Evolutionary conservation across 2,797 vertebrate species (phyloP), one percentile per base, ranked within the genome.

Genomic region (Manis pentadactyla): DNA sequence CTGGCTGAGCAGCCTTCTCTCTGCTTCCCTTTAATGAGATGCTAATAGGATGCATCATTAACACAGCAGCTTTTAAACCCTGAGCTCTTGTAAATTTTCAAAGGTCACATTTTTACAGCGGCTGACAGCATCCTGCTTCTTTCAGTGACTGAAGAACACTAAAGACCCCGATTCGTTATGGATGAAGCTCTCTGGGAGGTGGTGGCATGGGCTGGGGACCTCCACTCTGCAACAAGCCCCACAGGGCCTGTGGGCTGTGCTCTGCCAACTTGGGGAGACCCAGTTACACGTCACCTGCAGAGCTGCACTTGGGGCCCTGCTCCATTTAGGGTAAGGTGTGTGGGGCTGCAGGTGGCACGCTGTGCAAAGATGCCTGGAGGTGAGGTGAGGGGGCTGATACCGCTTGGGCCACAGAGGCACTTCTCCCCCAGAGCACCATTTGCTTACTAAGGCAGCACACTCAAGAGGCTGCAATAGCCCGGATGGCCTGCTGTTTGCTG

Each of bases 21-120:
- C 53, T 5, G 57, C 94, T 96, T 97, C 97, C 95, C 94, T 97
- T 97, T 96, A 98, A 95, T 98, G 97, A 98, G 96, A 98, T 98
- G 97, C 77, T 98, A 98, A 98, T 98, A 90, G 93, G 96, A 98
- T 98, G 98, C 98, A 98, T 98, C 98, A 98, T 98, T 98, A 98
- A 98, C 97, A 94, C 92, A 95, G 95, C 95, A 96, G 97, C 98
- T 98, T 98, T 98, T 98, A 98, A 98, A 97, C 97, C 91, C 87
- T 68, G 42, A 86, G 98, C 93, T 4, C 97, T 97, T 98, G 98
- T 98, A 98, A 98, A 98, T 98, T 98, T 98, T 97, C 98, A 83
- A 98, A 98, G 98, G 91, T 94, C 84, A 97, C 95, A 68, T 94
- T 78, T 98, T 97, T 66, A 92, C 37, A 12, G 83, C 69, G 61